Evolutionary conservation across 2,797 vertebrate species (phyloP).

Genomic region (Xyrichtys novacula): DNA sequence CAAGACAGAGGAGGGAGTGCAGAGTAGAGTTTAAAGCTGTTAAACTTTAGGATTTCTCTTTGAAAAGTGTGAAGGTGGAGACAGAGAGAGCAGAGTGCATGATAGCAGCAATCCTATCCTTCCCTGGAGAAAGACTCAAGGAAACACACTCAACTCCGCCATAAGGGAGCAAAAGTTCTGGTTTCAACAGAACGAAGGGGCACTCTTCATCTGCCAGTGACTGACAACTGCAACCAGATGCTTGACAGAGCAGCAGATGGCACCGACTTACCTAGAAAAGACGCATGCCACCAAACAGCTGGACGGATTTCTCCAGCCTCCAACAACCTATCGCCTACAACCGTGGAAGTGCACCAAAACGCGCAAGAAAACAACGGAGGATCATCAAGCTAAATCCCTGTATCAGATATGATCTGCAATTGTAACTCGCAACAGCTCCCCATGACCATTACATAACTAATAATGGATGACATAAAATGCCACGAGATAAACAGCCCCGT

Average conservation of each 20-base stretch:
- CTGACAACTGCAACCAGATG: constrained; percentile 43
- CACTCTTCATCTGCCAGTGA: neutral
- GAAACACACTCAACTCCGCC: constrained; percentile 5
- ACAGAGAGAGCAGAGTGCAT: neutral
- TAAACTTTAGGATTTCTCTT: constrained; percentile 10
- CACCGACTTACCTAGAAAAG: constrained; percentile 25
- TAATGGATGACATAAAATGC: neutral
- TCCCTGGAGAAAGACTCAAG: neutral
- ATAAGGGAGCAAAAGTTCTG: constrained; percentile 8
- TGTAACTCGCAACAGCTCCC: constrained; percentile 12
- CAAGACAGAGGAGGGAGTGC: neutral
- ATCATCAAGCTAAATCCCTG: neutral
- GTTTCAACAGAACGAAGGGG: neutral
- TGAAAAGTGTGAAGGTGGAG: neutral
- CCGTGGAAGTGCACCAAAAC: constrained; percentile 10
- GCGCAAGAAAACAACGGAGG: neutral
- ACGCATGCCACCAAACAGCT: constrained; percentile 44
- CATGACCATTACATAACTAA: neutral
- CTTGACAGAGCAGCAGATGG: constrained; percentile 46
- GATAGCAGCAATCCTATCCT: neutral
- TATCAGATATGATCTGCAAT: neutral
- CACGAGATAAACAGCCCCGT: neutral
- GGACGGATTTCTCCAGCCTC: constrained; percentile 40
- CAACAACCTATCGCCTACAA: constrained; percentile 1
- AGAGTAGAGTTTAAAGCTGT: neutral